phyloP scores from a whole-genome alignment of 1,140 invertebrate genomes.

The Andrena cerasifolii region DNA sequence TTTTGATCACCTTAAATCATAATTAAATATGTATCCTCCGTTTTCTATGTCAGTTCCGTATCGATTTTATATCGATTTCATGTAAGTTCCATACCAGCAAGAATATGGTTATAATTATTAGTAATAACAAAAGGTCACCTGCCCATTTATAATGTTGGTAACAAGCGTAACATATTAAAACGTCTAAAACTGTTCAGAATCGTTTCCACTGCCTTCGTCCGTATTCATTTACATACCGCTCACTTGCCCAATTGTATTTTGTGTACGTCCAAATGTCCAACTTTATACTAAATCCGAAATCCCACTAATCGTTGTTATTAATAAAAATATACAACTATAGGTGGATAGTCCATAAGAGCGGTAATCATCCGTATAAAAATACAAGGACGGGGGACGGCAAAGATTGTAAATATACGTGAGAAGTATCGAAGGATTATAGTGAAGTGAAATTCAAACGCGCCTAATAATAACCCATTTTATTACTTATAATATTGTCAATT shows the following conservation, averaged over 20 bases:
- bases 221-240: constrained; percentile 29
- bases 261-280: constrained; percentile 8
- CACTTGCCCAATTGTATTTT: constrained; percentile 9
- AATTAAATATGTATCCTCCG: constrained; percentile 4
- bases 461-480: constrained; percentile 64
- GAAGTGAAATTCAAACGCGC: constrained; percentile 60
- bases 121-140: constrained; percentile 17
- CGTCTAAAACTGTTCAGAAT: constrained; percentile 27
- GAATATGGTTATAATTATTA: constrained; percentile 25
- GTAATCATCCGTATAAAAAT: constrained; percentile 54
- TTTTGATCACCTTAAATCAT: constrained; percentile 41
- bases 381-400: constrained; percentile 36
- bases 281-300: constrained; percentile 30
- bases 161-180: constrained; percentile 17
- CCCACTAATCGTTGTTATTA: constrained; percentile 24
- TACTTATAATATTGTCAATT: constrained; percentile 63
- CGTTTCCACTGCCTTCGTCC: constrained; percentile 23
- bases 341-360: constrained; percentile 33
- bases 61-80: neutral
- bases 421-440: constrained; percentile 59
- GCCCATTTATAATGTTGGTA: constrained; percentile 7
- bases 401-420: constrained; percentile 55
- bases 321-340: constrained; percentile 58
- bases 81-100: too few species aligned
- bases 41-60: neutral